Conservation (phyloP, 2,797 vertebrate genomes). For the Microctenopoma stevenorrisi region DNA sequence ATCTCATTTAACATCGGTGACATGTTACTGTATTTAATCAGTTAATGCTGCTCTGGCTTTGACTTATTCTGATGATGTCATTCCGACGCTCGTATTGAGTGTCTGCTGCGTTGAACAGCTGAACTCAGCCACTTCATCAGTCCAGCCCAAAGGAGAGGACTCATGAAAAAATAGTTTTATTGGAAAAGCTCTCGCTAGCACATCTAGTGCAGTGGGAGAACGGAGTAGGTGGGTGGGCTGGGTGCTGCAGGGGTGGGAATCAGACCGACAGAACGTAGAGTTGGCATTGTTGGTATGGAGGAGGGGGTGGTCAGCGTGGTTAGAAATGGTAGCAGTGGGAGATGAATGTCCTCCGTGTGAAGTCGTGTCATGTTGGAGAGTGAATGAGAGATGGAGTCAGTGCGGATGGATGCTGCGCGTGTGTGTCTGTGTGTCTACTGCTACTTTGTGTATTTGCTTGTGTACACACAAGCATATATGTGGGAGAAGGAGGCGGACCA, state of each 20-base stretch:
- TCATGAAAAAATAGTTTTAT: slow-evolving; percentile 68
- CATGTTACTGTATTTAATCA: slow-evolving; percentile 70
- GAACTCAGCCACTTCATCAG: slow-evolving; percentile 70
- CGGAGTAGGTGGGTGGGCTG: slow-evolving; percentile 23
- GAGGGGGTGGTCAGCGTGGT: not conserved
- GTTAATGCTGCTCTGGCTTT: slow-evolving; percentile 69
- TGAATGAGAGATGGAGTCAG: slow-evolving; percentile 39
- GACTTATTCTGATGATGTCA: slow-evolving; percentile 67
- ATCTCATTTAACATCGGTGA: slow-evolving; percentile 32
- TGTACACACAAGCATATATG: slow-evolving; percentile 51
- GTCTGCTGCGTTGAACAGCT: slow-evolving; percentile 52
- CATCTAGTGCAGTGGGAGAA: slow-evolving; percentile 52
- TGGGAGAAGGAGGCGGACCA: slow-evolving; percentile 59
- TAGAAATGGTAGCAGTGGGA: not conserved
- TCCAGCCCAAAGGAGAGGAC: slow-evolving; percentile 52
- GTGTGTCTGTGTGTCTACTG: slow-evolving; percentile 8
- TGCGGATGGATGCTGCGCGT: slow-evolving; percentile 27
- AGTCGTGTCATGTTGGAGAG: slow-evolving; percentile 24
- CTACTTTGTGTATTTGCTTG: slow-evolving; percentile 47
- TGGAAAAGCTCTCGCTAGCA: slow-evolving; percentile 45
- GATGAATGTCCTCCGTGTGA: slow-evolving; percentile 18
- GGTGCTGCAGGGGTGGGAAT: slow-evolving; percentile 11
- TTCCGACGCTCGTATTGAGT: slow-evolving; percentile 58
- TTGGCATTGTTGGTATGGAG: not conserved
- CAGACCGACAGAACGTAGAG: not conserved